Percentiles rank a stretch among this genome's conserved stretches.
These are phyloP conservation scores for Ophion ventricosus DNA, from an alignment of 2,888 invertebrate genomes.

Conservation along the genomic window DNA sequence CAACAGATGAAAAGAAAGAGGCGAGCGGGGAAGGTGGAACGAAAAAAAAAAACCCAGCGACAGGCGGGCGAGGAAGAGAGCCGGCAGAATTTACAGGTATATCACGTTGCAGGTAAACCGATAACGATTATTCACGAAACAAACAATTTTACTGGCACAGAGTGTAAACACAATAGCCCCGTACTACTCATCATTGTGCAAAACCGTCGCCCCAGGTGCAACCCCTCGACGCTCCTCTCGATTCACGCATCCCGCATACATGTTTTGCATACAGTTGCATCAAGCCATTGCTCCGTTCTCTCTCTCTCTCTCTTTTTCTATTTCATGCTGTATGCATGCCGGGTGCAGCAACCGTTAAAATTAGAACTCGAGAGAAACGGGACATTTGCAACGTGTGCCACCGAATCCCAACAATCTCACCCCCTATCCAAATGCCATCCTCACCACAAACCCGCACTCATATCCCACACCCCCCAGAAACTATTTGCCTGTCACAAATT, in stretches of 20 bases:
- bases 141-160: slow-evolving; percentile 56
- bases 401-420: neutral
- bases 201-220: slow-evolving; percentile 47
- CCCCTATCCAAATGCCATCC: slow-evolving; percentile 1
- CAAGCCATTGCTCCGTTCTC: slow-evolving; percentile 18
- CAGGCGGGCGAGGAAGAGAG: neutral
- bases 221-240: slow-evolving; percentile 13
- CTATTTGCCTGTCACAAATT: neutral
- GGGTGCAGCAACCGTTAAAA: slow-evolving; percentile 52
- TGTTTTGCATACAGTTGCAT: slow-evolving; percentile 32
- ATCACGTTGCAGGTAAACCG: slow-evolving; percentile 47
- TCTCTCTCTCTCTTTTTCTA: slow-evolving; percentile 19
- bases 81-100: slow-evolving; percentile 48
- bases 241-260: slow-evolving; percentile 34
- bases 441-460: neutral
- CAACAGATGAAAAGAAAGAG: slow-evolving; percentile 35
- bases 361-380: slow-evolving; percentile 59
- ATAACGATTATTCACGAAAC: slow-evolving; percentile 61
- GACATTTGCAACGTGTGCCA: slow-evolving; percentile 53
- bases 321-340: slow-evolving; percentile 34
- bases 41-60: neutral
- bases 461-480: neutral
- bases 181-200: slow-evolving; percentile 49
- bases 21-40: slow-evolving; percentile 16
- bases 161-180: slow-evolving; percentile 30